Evolutionary conservation across 1,140 invertebrate species (phyloP), one percentile per base, ranked within the genome.

Genomic region (Diabrotica virgifera): DNA sequence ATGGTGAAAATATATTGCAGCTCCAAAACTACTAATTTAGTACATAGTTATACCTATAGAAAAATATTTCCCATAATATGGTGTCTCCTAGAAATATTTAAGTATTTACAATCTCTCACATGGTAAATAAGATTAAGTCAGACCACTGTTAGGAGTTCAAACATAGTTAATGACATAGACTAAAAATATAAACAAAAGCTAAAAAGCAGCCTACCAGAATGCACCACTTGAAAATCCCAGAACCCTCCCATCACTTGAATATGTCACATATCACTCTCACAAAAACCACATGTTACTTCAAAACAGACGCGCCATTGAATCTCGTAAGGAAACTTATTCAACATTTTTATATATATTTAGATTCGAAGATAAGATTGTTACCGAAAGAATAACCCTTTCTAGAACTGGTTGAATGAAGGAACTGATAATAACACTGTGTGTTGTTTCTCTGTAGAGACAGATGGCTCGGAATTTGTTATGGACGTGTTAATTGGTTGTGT

Each of bases 391-490:
- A 50, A 60, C 12, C 40, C 40, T 50, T 60, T 50, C n/a, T 36
- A 10, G 36, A 55, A 55, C 5, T 24, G 35, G 53, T 24, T 24
- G 13, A 24, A 36, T 24, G 53, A 36, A 13, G 46, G 36, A 51
- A 63, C 62, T 58, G n/a, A 40, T 61, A 63, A 60, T 52, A 53
- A 60, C 50, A 60, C 36, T 40, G 35, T 35, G 60, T 37, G n/a
- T 60, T 61, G n/a, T 38, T 38, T 11, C 52, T 35, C 6, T 11
- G 13, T 13, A 36, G 64, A 62, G 66, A 64, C 73, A 73, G 67
- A 68, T 71, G 70, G 67, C 62, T 68, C 65, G 74, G 76, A 77
- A 77, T 77, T 76, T 77, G 72, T 70, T 75, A 75, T 69, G 70
- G 64, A 74, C 60, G 76, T 77, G 76, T 68, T 77, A 77, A 77